Evolutionary conservation across 2,888 invertebrate genomes (phyloP).

Genomic region (Cataglyphis altisquamis): DNA sequence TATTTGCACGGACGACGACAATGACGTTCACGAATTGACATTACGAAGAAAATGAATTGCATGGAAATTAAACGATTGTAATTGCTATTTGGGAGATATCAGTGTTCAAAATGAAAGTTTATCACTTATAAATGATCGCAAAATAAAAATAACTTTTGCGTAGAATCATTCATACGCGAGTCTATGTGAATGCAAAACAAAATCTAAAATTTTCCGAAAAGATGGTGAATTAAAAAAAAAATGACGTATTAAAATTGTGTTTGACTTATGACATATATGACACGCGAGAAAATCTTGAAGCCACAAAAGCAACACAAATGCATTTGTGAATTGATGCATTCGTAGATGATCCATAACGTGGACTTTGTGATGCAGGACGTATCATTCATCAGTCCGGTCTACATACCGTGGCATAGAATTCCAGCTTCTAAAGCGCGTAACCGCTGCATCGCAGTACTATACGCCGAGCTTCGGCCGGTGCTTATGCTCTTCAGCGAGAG

Average conservation of each 20-base stretch:
- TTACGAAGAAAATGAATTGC: neutral
- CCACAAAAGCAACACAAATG: neutral
- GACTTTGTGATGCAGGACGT: conserved; percentile 48
- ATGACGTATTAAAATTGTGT: conserved; percentile 4
- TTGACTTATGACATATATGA: neutral
- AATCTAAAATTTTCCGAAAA: neutral
- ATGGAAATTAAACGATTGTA: neutral
- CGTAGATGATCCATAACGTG: conserved; percentile 33
- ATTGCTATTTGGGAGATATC: neutral
- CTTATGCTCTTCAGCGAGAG: conserved; percentile 47
- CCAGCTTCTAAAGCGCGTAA: conserved; percentile 59
- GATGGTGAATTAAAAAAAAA: neutral
- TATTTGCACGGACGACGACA: neutral
- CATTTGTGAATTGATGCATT: conserved; percentile 13
- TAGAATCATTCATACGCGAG: neutral
- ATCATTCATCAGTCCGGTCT: conserved; percentile 50
- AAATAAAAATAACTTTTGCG: neutral
- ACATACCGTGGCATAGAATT: conserved; percentile 32
- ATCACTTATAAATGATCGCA: neutral
- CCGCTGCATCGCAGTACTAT: conserved; percentile 40
- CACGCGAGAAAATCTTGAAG: neutral
- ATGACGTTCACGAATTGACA: neutral
- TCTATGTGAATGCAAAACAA: neutral
- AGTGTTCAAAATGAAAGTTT: neutral
- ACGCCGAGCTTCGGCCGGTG: conserved; percentile 7